Conservation (phyloP, 2,113 vertebrate genomes). For the Stomatorhinus ivindoensis region DNA sequence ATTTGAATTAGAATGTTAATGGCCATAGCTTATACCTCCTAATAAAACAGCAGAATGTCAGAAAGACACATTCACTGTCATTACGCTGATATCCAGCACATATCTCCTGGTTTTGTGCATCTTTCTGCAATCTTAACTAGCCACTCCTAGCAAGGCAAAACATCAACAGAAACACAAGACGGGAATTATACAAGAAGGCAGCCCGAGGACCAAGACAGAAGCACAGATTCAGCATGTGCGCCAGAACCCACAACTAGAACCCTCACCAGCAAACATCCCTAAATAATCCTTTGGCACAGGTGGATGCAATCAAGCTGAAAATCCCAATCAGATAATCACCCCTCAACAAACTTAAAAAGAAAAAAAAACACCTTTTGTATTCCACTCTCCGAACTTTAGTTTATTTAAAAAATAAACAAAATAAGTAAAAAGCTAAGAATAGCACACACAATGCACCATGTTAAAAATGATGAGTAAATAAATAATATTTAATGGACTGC, state of each 20-base stretch:
- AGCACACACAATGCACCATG: not conserved
- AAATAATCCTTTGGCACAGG: not conserved
- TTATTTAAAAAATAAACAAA: not conserved
- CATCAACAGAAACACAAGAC: not conserved
- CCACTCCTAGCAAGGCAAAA: not conserved
- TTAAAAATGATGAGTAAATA: not conserved
- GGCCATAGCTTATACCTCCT: not conserved
- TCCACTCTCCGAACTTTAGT: not conserved
- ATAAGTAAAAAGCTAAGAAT: not conserved
- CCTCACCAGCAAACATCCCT: not conserved
- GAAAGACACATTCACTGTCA: not conserved
- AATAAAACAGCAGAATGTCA: not conserved
- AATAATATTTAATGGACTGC: not conserved
- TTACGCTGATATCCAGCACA: not conserved
- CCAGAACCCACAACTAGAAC: not conserved
- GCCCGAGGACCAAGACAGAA: not conserved
- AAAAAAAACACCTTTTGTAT: not conserved
- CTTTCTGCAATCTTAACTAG: not conserved
- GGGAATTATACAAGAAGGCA: not conserved
- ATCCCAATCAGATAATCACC: not conserved
- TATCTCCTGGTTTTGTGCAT: not conserved
- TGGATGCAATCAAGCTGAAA: not conserved
- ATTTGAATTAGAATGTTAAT: not conserved
- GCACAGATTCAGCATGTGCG: not conserved
- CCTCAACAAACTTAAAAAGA: not conserved